Evolutionary conservation across 1,140 invertebrate species (phyloP), one percentile per base, ranked within the genome.

Genomic region (Cyphomyrmex costatus): DNA sequence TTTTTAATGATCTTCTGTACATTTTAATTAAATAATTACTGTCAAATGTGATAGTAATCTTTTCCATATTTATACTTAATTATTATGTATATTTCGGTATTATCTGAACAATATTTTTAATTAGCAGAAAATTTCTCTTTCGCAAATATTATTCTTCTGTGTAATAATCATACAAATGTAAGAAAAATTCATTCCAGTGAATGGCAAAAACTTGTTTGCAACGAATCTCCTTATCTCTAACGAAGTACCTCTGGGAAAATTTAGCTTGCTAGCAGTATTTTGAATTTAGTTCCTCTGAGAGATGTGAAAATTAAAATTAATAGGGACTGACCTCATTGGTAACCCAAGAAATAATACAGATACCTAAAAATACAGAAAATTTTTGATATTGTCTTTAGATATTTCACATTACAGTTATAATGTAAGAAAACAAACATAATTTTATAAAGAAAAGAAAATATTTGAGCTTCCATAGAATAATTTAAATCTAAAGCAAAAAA

Each of bases 191-290:
- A 46, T 86, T 80, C 42, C 58, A 49, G 82, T 14, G 66, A 86
- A 88, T 84, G 83, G 88, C 58, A 56, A 88, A 88, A 88, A 88
- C 77, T 84, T 83, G 63, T 88, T 82, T 77, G 85, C 49, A 89
- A 89, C 68, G 24, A 61, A 91, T 85, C 83, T 86, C 78, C 85
- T 73, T 88, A 91, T 89, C 88, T 89, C 85, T 88, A 89, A 91
- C 83, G 86, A 91, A 86, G 89, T 91, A 66, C 30, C 73, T 60
- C 86, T 61, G 51, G 56, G 77, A 53, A 89, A 91, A 85, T 74
- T 79, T 91, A 83, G 83, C 46, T 30, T 49, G 27, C 51, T 56
- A 33, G 58, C 61, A 30, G 33, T 66, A 46, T 82, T 68, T 90
- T 78, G 71, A 85, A 77, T 89, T 88, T 80, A 74, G 36, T 79